phyloP scores from a whole-genome alignment of 2,888 invertebrate species.

The Lithophane ornitopus region DNA sequence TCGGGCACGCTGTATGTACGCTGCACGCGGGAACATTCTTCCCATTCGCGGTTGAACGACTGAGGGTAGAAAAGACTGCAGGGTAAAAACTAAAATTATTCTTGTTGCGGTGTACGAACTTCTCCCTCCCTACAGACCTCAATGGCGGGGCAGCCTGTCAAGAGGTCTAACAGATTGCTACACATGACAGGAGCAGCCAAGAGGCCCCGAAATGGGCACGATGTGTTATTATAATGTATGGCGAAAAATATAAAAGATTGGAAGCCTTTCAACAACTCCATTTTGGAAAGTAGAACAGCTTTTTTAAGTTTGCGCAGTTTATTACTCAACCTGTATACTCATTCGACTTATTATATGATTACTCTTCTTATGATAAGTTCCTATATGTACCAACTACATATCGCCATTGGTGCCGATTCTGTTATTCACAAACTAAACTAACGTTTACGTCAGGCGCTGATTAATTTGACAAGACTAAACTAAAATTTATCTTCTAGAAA shows the following conservation, averaged over 20 bases:
- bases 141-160: background rate
- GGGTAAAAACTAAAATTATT: background rate
- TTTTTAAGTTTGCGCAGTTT: background rate
- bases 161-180: background rate
- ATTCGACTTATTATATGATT: too few species aligned
- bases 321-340: background rate
- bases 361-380: background rate
- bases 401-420: too few species aligned
- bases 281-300: background rate
- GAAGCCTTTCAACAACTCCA: background rate
- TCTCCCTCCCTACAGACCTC: background rate
- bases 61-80: constrained; percentile 74
- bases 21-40: constrained; percentile 96
- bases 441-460: too few species aligned
- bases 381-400: background rate
- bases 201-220: background rate
- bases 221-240: background rate
- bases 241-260: background rate
- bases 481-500: too few species aligned
- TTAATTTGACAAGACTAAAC: too few species aligned
- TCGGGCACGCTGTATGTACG: constrained; percentile 98
- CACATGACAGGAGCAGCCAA: background rate
- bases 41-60: constrained; percentile 99
- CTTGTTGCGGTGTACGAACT: background rate
- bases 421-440: too few species aligned